A percentile compares a stretch with the other conserved stretches of the same genome.
Conservation (phyloP, 2,797 vertebrate genomes). For the Danio jaintianensis region DNA sequence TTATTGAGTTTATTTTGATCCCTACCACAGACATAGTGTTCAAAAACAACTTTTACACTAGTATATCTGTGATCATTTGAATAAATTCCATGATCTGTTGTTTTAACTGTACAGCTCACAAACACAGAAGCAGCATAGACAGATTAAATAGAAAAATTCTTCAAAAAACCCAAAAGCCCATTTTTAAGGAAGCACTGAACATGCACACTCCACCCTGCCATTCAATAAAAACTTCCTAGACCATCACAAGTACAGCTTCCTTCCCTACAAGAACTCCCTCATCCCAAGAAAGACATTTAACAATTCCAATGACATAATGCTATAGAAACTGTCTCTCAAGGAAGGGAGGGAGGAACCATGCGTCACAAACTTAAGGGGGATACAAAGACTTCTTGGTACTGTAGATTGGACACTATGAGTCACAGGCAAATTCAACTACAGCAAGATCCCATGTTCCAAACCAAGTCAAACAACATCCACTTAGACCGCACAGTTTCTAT, state of each 20-base stretch:
- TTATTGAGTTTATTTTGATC: no score
- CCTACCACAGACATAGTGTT: no score
- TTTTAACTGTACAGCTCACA: no score
- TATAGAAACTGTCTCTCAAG: not conserved
- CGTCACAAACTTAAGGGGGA: not conserved
- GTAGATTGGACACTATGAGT: slow-evolving; percentile 28
- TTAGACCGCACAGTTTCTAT: not conserved
- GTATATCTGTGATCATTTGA: no score
- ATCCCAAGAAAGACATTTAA: slow-evolving; percentile 25
- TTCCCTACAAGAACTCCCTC: slow-evolving; percentile 42
- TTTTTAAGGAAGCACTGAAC: slow-evolving; percentile 15
- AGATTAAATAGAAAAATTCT: not conserved
- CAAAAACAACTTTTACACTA: no score
- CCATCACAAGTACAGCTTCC: slow-evolving; percentile 18
- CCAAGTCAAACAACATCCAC: slow-evolving; percentile 13
- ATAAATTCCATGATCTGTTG: no score
- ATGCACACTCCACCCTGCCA: slow-evolving; percentile 46
- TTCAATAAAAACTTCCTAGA: slow-evolving; percentile 45
- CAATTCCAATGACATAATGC: slow-evolving; percentile 31
- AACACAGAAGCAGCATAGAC: not conserved
- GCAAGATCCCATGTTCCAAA: slow-evolving; percentile 14
- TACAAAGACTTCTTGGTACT: slow-evolving; percentile 41
- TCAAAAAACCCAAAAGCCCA: not conserved
- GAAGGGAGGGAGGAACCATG: slow-evolving; percentile 3
- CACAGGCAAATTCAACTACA: slow-evolving; percentile 23